Evolutionary conservation across 2,113 vertebrate genomes (phyloP).

Genomic region (Noctilio leporinus): DNA sequence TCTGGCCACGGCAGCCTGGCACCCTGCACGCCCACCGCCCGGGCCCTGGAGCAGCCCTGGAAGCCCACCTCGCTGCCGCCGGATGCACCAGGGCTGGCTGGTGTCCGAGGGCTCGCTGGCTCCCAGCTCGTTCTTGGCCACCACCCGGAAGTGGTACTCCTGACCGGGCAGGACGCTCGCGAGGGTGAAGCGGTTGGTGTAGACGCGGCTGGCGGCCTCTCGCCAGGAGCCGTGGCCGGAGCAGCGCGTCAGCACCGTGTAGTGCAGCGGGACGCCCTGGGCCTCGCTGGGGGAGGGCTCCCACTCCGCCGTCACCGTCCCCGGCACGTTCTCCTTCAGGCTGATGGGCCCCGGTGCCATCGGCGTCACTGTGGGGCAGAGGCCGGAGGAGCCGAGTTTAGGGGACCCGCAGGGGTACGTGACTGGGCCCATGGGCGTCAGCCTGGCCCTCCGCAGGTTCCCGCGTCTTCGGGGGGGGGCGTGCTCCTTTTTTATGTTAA

Average conservation of each 20-base stretch:
- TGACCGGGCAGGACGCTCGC: conserved; percentile 83
- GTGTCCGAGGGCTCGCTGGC: conserved; percentile 83
- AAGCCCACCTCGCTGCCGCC: conserved; percentile 73
- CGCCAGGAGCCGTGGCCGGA: conserved; percentile 82
- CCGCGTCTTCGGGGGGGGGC: not conserved
- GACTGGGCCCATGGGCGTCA: not conserved
- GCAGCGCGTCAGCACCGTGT: conserved; percentile 86
- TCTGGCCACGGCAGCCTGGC: accelerated
- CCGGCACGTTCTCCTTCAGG: conserved; percentile 87
- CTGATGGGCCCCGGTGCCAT: conserved; percentile 85
- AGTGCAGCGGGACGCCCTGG: conserved; percentile 82
- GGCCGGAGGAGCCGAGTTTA: not conserved
- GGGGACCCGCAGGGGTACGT: not conserved
- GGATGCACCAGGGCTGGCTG: conserved; percentile 80
- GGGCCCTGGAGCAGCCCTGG: accelerated
- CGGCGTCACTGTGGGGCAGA: conserved; percentile 80
- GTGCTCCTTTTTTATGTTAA: too few species aligned
- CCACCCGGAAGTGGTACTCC: conserved; percentile 88
- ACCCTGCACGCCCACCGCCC: not conserved
- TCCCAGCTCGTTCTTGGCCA: conserved; percentile 87
- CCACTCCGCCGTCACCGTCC: conserved; percentile 90
- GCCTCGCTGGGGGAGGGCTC: conserved; percentile 87
- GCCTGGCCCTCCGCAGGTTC: accelerated
- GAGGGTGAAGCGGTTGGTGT: conserved; percentile 89
- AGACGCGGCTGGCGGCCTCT: conserved; percentile 82